A percentile compares a stretch with the other conserved stretches of the same genome.
Evolutionary conservation across 2,113 vertebrate genomes (phyloP).

Genomic region (Sinocyclocheilus rhinocerous): DNA sequence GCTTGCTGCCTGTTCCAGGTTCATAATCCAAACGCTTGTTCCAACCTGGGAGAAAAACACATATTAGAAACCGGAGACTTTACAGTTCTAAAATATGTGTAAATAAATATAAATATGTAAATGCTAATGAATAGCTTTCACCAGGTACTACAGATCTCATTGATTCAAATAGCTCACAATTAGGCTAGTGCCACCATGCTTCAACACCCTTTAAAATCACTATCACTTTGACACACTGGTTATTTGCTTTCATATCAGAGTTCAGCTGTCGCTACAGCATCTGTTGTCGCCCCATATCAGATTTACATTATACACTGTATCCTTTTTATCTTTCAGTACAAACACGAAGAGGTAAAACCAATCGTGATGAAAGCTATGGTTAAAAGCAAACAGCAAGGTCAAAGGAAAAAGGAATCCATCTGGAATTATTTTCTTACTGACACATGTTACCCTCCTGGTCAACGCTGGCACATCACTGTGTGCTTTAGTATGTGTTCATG

Average conservation of each 20-base stretch:
- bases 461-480: background rate
- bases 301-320: background rate
- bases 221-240: background rate
- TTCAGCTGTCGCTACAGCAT: background rate
- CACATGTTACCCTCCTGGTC: background rate
- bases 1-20: constrained; percentile 88
- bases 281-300: background rate
- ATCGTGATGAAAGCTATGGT: background rate
- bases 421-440: background rate
- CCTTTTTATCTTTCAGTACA: constrained; percentile 21
- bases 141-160: background rate
- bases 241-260: background rate
- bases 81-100: background rate
- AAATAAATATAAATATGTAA: background rate
- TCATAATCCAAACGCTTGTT: constrained; percentile 91
- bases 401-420: background rate
- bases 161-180: background rate
- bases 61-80: background rate
- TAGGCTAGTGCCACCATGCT: background rate
- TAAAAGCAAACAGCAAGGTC: constrained; percentile 20
- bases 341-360: background rate
- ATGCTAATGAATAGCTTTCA: too few species aligned
- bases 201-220: background rate
- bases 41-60: constrained; percentile 80
- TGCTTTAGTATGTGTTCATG: background rate